Base-by-base conservation (phyloP, 92 coral and sea anemone species). In the Parazoanthus atlanticus region DNA sequence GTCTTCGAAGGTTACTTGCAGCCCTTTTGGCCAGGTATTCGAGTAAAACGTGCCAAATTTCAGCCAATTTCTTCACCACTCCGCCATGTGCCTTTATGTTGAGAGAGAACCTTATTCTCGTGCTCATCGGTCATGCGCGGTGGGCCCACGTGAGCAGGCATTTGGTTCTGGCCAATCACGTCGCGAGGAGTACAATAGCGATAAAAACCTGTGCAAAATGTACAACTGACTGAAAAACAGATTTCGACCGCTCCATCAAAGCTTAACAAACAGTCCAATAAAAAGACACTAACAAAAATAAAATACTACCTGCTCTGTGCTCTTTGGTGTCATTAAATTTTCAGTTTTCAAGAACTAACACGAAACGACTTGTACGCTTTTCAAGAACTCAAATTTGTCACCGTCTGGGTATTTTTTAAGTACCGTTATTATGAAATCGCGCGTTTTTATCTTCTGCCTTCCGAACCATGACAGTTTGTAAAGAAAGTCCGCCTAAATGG, bases 1-100 rank as follows among this genome's bases (percentile, higher is more conserved):
- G 98, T 90, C 96, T 91, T 89, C 88, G 96, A 95, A 95, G 98
- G 98, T 92, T 95, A 92, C 98, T 94, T 93, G 91, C 85, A 90
- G 92, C 93, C 93, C 89, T 89, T 88, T 88, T 84, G 74, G 91
- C 89, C 86, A 75, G 90, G 80, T 85, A 93, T 74, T 85, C 91
- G 78, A 92, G 91, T 89, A 88, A 80, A 88, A 81, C 93, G 91
- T 76, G 91, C 80, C 88, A 90, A 90, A 86, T 88, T 87, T 89
- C 92, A 86, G 84, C 91, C 93, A 90, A 70, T 89, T 95, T 93
- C 92, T 94, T 95, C 85, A 93, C 89, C 89, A 92, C 92, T 93
- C 90, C 94, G 96, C 98, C 98, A 95, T 95, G 98, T 95, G 98
- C 96, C 95, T 93, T 81, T 89, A 82, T 89, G 89, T 87, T 89